Base-by-base conservation (phyloP, 2,797 vertebrate species). In the Stomatorhinus walkeri region DNA sequence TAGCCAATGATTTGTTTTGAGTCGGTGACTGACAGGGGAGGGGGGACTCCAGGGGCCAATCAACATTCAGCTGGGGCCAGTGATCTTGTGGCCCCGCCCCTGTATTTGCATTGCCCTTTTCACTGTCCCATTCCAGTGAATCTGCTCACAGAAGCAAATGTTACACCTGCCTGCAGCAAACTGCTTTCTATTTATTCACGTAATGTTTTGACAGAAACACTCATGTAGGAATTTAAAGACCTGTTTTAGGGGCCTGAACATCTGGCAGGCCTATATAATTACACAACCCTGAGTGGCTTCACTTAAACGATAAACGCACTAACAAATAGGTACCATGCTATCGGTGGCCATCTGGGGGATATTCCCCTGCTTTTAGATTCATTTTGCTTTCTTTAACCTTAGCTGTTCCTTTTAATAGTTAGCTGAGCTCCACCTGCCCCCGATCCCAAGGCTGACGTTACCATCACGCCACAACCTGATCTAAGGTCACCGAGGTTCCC, bases 201-300 rank as follows among this genome's bases (percentile, higher is more conserved):
- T 46, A 81, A 43, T 81, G 36, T 72, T 43, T 81, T 81, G 76
- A 81, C 40, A 81, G 40, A 81, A 81, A 81, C 76, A 81, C 36
- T 40, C 76, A n/a, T 81, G 76, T 3, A 81, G 76, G 40, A 81
- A 43, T 81, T 72, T 72, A 72, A 72, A 72, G 14, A 40, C 28
- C 32, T 36, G 68, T 72, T 72, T 81, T 46, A 81, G 16, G 40
- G 40, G 19, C 36, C 36, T 10, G 36, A 46, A 81, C 76, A 43
- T 43, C 40, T 81, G 76, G 76, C 16, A 5, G 40, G 40, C 40
- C 36, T n/a, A 36, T 43, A 46, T 81, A 81, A 81, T 81, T 81
- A 81, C 40, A 81, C 40, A 81, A 46, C 76, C 36, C 12, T 46
- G 7, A 81, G 16, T 10, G 40, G 76, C 76, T 81, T 81, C 46